Conservation (phyloP, 2,888 invertebrate species). For the Piscicola geometra region DNA sequence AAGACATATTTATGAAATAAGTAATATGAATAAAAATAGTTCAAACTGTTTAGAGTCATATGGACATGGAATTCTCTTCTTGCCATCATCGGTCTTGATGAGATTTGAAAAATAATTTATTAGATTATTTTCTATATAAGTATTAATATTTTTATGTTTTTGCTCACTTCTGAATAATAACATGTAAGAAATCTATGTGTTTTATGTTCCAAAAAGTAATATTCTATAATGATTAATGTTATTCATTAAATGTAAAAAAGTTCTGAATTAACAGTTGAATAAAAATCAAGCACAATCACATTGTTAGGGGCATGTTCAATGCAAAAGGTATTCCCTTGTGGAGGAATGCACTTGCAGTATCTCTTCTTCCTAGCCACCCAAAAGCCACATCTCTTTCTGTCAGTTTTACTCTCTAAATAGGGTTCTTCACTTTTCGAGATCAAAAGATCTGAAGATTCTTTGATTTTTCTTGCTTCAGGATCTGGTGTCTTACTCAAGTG, state of each 20-base stretch:
- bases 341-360: conserved; percentile 2
- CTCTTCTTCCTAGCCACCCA: conserved; percentile 11
- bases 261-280: not conserved
- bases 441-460: not conserved
- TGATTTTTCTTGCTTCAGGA: not conserved
- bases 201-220: too few species aligned
- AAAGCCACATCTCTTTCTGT: not conserved
- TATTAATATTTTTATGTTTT: too few species aligned
- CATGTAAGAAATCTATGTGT: too few species aligned
- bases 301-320: not conserved
- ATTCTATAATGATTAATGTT: too few species aligned
- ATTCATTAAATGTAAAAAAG: not conserved
- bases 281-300: not conserved
- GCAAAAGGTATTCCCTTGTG: not conserved
- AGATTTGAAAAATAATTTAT: too few species aligned
- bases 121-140: too few species aligned
- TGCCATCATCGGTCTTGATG: conserved; percentile 30
- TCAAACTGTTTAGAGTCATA: conserved; percentile 42
- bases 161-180: too few species aligned
- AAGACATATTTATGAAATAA: too few species aligned
- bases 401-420: not conserved
- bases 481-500: conserved; percentile 1
- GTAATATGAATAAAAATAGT: conserved; percentile 5
- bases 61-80: conserved; percentile 40
- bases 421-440: not conserved